These are phyloP conservation scores for Popillia japonica DNA, from an alignment of 1,140 invertebrate species.

Conservation along the genomic window DNA sequence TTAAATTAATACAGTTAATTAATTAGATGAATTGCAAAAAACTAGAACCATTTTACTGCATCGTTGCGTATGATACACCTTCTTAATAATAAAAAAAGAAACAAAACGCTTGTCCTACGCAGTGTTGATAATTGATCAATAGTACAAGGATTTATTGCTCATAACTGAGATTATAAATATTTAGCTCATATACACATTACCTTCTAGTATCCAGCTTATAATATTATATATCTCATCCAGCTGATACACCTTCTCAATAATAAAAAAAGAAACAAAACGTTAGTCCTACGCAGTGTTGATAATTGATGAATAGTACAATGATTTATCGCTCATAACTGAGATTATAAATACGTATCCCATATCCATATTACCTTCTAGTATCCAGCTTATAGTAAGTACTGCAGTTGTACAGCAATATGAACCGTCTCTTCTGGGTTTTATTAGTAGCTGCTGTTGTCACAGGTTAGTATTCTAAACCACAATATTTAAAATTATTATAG, in stretches of 20 bases:
- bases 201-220: neutral
- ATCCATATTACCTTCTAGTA: neutral
- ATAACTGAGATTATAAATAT: neutral
- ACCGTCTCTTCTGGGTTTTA: neutral
- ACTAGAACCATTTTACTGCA: too few species aligned
- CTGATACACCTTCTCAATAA: neutral
- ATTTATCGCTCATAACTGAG: neutral
- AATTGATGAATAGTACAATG: neutral
- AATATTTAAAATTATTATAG: neutral
- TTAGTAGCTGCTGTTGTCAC: neutral
- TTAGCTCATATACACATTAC: neutral
- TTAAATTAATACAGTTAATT: too few species aligned
- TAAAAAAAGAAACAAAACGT: neutral
- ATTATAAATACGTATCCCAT: neutral
- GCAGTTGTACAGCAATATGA: neutral
- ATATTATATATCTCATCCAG: too few species aligned
- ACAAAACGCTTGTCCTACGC: neutral
- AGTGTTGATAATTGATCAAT: neutral
- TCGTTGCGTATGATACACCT: too few species aligned
- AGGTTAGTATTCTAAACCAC: conserved; percentile 6
- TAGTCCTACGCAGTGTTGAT: neutral
- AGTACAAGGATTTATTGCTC: neutral
- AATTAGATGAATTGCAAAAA: too few species aligned
- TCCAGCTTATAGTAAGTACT: neutral
- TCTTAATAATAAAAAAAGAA: neutral